Conservation (phyloP, 1,140 invertebrate genomes). For the Centruroides sculpturatus region DNA sequence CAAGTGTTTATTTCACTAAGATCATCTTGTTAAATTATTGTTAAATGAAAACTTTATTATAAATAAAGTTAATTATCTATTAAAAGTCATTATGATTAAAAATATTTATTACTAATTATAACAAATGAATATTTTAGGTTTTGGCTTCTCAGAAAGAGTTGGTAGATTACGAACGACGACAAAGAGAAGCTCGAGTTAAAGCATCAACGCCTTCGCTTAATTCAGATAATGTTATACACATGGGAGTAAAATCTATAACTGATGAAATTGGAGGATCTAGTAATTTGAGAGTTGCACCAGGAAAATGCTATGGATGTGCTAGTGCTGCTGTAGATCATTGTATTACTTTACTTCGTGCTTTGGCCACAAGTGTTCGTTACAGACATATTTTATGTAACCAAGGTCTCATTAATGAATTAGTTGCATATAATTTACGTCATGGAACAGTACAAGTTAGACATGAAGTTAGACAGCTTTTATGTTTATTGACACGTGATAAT, state of each 20-base stretch:
- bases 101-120: too few species aligned
- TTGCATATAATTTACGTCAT: slow-evolving; percentile 65
- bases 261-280: slow-evolving; percentile 3
- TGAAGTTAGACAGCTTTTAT: slow-evolving; percentile 72
- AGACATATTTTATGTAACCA: slow-evolving; percentile 64
- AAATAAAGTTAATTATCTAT: too few species aligned
- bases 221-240: background rate
- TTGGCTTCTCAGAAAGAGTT: slow-evolving; percentile 76
- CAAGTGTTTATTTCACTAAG: too few species aligned
- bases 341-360: slow-evolving; percentile 75
- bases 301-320: slow-evolving; percentile 37
- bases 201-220: background rate
- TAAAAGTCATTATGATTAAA: too few species aligned
- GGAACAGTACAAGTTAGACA: slow-evolving; percentile 50
- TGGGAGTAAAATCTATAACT: slow-evolving; percentile 1
- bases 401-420: slow-evolving; percentile 75
- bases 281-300: slow-evolving; percentile 9
- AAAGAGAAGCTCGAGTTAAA: slow-evolving; percentile 35
- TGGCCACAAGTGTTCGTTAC: slow-evolving; percentile 66
- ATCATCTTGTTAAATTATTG: too few species aligned
- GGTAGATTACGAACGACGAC: slow-evolving; percentile 78
- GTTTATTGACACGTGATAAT: slow-evolving; percentile 80
- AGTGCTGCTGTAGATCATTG: slow-evolving; percentile 73
- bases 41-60: too few species aligned
- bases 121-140: slow-evolving; percentile 33